Evolutionary conservation across 1,140 invertebrate species (phyloP).

Genomic region (Aphis craccivora): DNA sequence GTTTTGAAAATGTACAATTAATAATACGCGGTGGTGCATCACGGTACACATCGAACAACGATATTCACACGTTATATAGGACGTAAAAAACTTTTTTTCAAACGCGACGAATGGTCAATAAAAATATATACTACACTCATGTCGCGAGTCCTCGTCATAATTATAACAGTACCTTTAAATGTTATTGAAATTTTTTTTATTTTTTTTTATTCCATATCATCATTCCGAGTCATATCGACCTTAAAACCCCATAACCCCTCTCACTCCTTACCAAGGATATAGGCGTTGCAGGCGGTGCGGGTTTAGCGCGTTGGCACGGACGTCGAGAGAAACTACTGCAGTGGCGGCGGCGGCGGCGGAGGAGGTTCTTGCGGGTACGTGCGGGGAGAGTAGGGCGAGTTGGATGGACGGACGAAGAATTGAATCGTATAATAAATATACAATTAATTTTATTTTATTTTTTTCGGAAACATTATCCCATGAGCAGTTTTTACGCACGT

Average conservation of each 20-base stretch:
- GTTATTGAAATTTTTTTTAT: not conserved
- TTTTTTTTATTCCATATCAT: not conserved
- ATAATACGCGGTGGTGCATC: too few species aligned
- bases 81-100: too few species aligned
- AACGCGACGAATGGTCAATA: too few species aligned
- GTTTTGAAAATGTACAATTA: too few species aligned
- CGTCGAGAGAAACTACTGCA: not conserved
- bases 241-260: not conserved
- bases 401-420: not conserved
- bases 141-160: not conserved
- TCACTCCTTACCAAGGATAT: not conserved
- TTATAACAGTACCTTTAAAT: not conserved
- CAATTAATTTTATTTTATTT: slow-evolving; percentile 20
- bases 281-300: not conserved
- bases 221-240: not conserved
- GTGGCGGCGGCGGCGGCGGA: not conserved
- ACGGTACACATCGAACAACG: too few species aligned
- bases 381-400: not conserved
- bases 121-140: too few species aligned
- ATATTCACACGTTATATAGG: too few species aligned
- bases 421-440: not conserved
- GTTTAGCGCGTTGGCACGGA: not conserved
- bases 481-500: not conserved
- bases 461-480: slow-evolving; percentile 33
- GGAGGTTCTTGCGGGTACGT: not conserved